A percentile compares a stretch with the other conserved stretches of the same genome.
Conservation (phyloP, 2,888 invertebrate genomes). For the Machimus atricapillus region DNA sequence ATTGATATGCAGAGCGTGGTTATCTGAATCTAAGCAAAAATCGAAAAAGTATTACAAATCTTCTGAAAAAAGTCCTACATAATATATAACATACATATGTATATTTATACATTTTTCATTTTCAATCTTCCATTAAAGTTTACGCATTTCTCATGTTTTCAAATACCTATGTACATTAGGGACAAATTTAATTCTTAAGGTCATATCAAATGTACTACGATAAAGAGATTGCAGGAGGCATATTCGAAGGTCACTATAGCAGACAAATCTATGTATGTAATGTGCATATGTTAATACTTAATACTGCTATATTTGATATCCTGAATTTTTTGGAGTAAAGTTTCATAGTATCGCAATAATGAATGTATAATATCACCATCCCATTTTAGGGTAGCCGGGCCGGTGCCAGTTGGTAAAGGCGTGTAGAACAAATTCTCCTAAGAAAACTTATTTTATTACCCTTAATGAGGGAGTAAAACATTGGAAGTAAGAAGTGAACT, state of each 20-base stretch:
- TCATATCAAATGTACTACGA: background rate
- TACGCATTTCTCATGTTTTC: background rate
- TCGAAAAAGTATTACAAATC: conserved; percentile 37
- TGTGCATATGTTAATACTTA: too few species aligned
- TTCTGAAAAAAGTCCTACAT: background rate
- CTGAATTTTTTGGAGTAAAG: background rate
- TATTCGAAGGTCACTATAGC: too few species aligned
- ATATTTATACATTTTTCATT: background rate
- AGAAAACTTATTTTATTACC: background rate
- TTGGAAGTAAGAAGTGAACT: background rate
- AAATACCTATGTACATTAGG: too few species aligned
- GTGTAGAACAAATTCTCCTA: background rate
- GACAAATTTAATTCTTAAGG: too few species aligned
- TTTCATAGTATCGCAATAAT: background rate
- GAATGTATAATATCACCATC: background rate
- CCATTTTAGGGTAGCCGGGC: background rate
- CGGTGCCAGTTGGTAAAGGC: background rate
- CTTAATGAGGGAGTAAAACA: background rate
- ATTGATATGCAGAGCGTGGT: conserved; percentile 75
- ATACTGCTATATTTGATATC: background rate
- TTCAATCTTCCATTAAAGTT: background rate
- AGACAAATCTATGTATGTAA: too few species aligned
- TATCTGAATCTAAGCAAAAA: conserved; percentile 68
- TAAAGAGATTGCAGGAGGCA: too few species aligned
- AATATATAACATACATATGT: background rate